phyloP scores from a whole-genome alignment of 2,797 vertebrate genomes.

The Melanotaenia pygmaea region DNA sequence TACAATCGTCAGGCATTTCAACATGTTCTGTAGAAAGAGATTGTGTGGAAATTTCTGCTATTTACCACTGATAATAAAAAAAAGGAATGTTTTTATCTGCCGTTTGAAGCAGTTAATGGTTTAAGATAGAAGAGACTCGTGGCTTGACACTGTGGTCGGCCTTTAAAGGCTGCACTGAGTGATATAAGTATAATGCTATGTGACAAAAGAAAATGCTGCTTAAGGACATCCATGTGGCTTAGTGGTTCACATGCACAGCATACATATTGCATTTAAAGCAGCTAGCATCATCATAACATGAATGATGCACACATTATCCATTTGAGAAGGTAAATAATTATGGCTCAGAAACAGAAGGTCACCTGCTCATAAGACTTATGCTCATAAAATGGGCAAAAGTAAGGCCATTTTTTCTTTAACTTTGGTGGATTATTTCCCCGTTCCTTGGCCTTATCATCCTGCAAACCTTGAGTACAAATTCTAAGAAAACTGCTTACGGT shows the following conservation, averaged over 20 bases:
- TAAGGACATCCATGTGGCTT: not conserved
- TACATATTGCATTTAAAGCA: not conserved
- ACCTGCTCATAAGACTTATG: not conserved
- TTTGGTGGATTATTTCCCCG: too few relatives aligned
- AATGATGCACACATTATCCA: not conserved
- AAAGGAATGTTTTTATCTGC: not conserved
- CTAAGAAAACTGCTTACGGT: too few relatives aligned
- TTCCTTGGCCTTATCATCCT: too few relatives aligned
- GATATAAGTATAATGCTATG: not conserved
- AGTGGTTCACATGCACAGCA: not conserved
- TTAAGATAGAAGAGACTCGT: not conserved
- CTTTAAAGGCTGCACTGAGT: slow-evolving; percentile 3
- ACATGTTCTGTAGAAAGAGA: slow-evolving; percentile 23
- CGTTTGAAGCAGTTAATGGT: not conserved
- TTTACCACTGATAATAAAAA: not conserved
- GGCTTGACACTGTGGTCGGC: not conserved
- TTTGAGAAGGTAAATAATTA: too few relatives aligned
- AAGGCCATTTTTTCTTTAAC: too few relatives aligned
- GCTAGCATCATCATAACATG: not conserved
- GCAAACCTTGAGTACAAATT: too few relatives aligned
- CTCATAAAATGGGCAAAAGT: not conserved
- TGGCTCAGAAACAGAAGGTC: not conserved
- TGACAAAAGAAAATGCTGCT: not conserved
- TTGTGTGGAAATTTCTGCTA: slow-evolving; percentile 25
- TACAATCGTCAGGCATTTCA: slow-evolving; percentile 5